These are phyloP conservation scores for Cacatua alba DNA, from an alignment of 2,113 vertebrate genomes.

Conservation along the genomic window DNA sequence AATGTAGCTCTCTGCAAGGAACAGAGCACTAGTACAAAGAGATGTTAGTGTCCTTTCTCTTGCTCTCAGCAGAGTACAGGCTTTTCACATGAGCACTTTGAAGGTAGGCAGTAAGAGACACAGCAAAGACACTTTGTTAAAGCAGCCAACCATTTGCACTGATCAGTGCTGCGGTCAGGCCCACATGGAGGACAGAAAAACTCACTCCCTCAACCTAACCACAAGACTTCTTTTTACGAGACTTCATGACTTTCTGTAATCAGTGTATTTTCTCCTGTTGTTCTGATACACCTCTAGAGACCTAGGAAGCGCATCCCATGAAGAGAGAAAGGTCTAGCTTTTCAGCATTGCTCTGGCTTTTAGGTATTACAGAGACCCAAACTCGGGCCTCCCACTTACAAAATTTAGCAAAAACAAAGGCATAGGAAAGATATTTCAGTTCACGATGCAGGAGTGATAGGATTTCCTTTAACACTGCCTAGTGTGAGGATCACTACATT, in stretches of 20 bases:
- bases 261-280: not conserved
- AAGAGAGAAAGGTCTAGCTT: not conserved
- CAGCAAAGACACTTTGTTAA: not conserved
- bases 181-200: not conserved
- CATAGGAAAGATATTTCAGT: not conserved
- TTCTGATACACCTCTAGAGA: not conserved
- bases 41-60: not conserved
- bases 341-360: not conserved
- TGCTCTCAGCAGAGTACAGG: not conserved
- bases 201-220: not conserved
- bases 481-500: not conserved
- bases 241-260: not conserved
- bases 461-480: not conserved
- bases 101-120: not conserved
- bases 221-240: not conserved
- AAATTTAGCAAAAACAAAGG: not conserved
- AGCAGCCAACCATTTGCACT: not conserved
- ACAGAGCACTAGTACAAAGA: not conserved
- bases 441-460: not conserved
- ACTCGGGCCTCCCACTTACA: not conserved
- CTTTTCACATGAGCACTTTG: not conserved
- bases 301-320: not conserved
- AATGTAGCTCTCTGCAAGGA: not conserved
- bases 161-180: not conserved
- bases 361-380: not conserved